Conservation (phyloP, 2,888 invertebrate genomes). For the Zootermopsis nevadensis region DNA sequence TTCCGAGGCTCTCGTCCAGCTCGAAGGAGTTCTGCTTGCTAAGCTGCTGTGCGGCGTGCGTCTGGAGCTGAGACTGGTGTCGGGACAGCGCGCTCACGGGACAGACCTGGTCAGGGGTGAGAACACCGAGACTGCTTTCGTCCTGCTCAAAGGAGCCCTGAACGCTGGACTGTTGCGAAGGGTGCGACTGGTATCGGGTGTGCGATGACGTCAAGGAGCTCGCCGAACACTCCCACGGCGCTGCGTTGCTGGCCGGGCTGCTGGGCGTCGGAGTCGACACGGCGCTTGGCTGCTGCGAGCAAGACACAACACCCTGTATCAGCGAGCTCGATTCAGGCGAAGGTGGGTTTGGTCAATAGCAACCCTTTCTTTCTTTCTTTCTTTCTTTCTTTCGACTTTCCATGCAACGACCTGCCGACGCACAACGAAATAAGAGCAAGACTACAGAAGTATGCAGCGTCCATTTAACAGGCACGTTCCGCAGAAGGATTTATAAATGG, state of each 20-base stretch:
- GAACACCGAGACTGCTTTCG: slow-evolving; percentile 28
- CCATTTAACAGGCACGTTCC: too few species aligned
- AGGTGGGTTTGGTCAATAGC: too few species aligned
- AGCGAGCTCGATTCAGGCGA: too few species aligned
- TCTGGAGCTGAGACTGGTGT: slow-evolving; percentile 58
- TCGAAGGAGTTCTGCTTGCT: slow-evolving; percentile 85
- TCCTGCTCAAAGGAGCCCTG: slow-evolving; percentile 20
- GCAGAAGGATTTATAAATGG: too few species aligned
- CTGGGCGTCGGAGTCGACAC: slow-evolving; percentile 48
- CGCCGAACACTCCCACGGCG: slow-evolving; percentile 2
- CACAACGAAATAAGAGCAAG: too few species aligned
- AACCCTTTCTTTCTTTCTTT: too few species aligned
- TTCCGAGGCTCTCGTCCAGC: slow-evolving; percentile 84
- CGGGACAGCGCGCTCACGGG: slow-evolving; percentile 49
- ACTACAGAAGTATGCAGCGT: too few species aligned
- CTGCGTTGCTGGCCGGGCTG: slow-evolving; percentile 27
- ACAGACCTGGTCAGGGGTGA: slow-evolving; percentile 26
- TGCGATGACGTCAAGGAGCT: neutral
- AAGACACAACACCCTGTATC: neutral
- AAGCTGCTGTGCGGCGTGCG: slow-evolving; percentile 51
- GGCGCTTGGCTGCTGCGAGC: neutral
- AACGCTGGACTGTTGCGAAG: neutral
- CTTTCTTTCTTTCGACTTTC: too few species aligned
- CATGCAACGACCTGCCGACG: too few species aligned
- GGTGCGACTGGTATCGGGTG: neutral